phyloP scores from a whole-genome alignment of 2,113 vertebrate species.

The Chionodraco myersi region DNA sequence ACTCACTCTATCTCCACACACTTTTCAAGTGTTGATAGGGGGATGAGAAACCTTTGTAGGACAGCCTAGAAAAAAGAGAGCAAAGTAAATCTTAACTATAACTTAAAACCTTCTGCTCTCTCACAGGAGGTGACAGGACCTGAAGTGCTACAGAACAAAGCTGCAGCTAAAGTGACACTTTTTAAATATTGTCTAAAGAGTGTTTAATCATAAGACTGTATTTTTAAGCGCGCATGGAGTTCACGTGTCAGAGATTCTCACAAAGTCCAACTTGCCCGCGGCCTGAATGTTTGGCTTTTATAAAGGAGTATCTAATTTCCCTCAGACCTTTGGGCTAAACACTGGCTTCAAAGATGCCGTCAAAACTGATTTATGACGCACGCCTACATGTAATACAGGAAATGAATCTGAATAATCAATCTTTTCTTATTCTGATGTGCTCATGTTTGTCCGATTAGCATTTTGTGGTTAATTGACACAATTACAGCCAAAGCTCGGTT shows the following conservation, averaged over 20 bases:
- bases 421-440: constrained; percentile 53
- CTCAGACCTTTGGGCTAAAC: constrained; percentile 44
- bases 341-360: constrained; percentile 36
- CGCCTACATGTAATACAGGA: constrained; percentile 36
- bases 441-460: constrained; percentile 66
- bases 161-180: constrained; percentile 9
- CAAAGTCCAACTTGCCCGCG: constrained; percentile 17
- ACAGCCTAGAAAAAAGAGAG: constrained; percentile 54
- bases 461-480: constrained; percentile 66
- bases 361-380: constrained; percentile 61
- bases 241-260: constrained; percentile 37
- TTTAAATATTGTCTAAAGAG: neutral
- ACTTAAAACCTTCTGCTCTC: constrained; percentile 40
- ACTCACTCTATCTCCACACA: constrained; percentile 55
- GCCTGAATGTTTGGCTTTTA: constrained; percentile 37
- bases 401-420: constrained; percentile 61
- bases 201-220: constrained; percentile 4
- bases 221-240: constrained; percentile 8
- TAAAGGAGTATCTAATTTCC: constrained; percentile 52
- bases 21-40: constrained; percentile 59
- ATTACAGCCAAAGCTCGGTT: constrained; percentile 62
- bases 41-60: constrained; percentile 58
- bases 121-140: constrained; percentile 38
- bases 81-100: constrained; percentile 49
- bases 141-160: constrained; percentile 42